Evolutionary conservation across 2,113 vertebrate species (phyloP).

Genomic region (Clarias macrocephalus): DNA sequence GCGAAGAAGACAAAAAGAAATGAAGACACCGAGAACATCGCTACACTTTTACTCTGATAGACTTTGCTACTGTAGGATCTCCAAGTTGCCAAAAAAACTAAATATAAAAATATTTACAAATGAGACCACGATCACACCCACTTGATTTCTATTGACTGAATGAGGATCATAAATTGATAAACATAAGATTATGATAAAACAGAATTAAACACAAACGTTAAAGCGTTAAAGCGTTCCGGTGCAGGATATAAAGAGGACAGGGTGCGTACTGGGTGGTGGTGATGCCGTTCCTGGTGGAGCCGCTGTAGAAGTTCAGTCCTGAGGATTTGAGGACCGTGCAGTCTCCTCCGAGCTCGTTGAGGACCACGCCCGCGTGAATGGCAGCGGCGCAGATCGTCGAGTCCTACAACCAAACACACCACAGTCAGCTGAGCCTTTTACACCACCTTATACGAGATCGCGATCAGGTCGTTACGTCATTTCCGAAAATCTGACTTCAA

Average conservation of each 20-base stretch:
- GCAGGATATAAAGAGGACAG: not conserved
- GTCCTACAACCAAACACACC: constrained; percentile 62
- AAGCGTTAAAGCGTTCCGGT: not conserved
- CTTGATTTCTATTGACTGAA: not conserved
- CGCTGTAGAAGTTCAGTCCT: constrained; percentile 68
- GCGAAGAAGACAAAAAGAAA: not conserved
- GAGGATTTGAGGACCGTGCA: constrained; percentile 70
- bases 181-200: not conserved
- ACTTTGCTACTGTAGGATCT: not conserved
- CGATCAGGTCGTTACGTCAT: not conserved
- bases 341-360: constrained; percentile 71
- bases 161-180: not conserved
- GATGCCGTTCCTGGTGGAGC: constrained; percentile 73
- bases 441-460: not conserved
- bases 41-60: not conserved
- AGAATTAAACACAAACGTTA: not conserved
- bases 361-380: constrained; percentile 72
- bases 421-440: not conserved
- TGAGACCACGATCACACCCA: not conserved
- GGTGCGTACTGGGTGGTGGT: constrained; percentile 66
- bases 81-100: not conserved
- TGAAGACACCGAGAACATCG: not conserved
- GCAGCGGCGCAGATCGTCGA: constrained; percentile 76
- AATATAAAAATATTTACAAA: not conserved
- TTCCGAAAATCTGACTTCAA: not conserved